A percentile compares a stretch with the other conserved stretches of the same genome.
Conservation (phyloP, 2,888 invertebrate species). For the Eristalinus aeneus region DNA sequence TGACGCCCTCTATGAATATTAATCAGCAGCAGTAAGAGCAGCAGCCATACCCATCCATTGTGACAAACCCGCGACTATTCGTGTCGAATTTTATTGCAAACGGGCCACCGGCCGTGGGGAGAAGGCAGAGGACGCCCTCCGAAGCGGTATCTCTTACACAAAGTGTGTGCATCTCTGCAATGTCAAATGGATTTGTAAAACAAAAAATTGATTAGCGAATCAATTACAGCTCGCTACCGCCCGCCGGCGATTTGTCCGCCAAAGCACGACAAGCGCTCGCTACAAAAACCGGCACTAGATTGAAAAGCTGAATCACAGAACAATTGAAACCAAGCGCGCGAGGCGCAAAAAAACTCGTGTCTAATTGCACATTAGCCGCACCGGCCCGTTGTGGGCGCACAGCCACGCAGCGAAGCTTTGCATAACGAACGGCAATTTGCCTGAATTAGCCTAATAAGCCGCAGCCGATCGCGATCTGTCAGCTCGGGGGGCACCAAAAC, state of each 20-base stretch:
- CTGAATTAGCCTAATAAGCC: slow-evolving; percentile 59
- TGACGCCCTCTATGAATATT: slow-evolving; percentile 69
- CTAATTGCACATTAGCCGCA: slow-evolving; percentile 53
- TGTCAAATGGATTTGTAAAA: slow-evolving; percentile 53
- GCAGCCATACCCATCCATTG: slow-evolving; percentile 38
- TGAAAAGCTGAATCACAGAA: slow-evolving; percentile 7
- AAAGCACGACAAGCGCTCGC: slow-evolving; percentile 1
- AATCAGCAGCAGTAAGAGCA: slow-evolving; percentile 17
- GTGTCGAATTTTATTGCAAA: slow-evolving; percentile 60
- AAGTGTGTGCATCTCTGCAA: neutral
- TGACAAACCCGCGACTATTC: slow-evolving; percentile 38
- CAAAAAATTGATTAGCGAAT: slow-evolving; percentile 45
- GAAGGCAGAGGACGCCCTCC: neutral
- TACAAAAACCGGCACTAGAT: slow-evolving; percentile 8
- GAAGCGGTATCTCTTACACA: neutral
- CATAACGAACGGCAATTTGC: slow-evolving; percentile 58
- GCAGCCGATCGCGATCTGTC: slow-evolving; percentile 44
- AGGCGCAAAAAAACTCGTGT: slow-evolving; percentile 20
- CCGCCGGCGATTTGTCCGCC: neutral
- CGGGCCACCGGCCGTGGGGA: neutral
- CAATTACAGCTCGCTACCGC: slow-evolving; percentile 34
- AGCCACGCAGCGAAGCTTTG: slow-evolving; percentile 2
- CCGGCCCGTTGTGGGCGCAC: slow-evolving; percentile 14
- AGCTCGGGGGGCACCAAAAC: slow-evolving; percentile 9
- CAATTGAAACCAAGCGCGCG: too few species aligned